Base-by-base conservation (phyloP, 2,113 vertebrate species). In the Sclerurus mexicanus region DNA sequence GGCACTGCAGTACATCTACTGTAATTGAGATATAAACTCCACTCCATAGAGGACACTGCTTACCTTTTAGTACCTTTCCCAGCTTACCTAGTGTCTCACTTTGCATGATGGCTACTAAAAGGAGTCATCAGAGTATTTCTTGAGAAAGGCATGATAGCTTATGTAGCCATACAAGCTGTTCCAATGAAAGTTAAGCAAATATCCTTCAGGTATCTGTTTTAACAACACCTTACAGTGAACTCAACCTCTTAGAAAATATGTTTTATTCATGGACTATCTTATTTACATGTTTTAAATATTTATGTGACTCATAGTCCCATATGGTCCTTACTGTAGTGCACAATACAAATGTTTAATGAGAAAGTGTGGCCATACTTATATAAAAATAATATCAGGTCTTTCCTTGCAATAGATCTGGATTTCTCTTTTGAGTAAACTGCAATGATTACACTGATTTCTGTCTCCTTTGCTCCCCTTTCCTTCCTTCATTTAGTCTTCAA, bases 231-330 rank as follows among this genome's bases (percentile, higher is more conserved):
- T 60, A 30, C 31, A 35, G 31, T 73, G 53, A 89, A 50, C 7
- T 5, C 68, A 89, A 3, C 19, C 39, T 59, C 66, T 82, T 87
- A 82, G 50, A 62, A 50, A 88, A 67, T 24, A 73, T 80, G 74
- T 92, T 97, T 97, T 89, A 92, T 96, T 97, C 11, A 90, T 85
- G 40, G 31, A 78, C 95, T 86, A 53, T 81, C 55, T 58, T 64
- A 75, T 55, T 86, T 93, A 53, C 8, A 16, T 39, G 8, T 75
- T 77, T 92, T 63, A 94, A 96, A 89, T 92, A 93, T 94, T 95
- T 83, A 94, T 89, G 33, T 23, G 31, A 81, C 53, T 92, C 44
- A n/a, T 42, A 78, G 64, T 46, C 35, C 40, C 46, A 39, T 3
- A 6, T 68, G 23, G 27, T 83, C 37, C 13, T 74, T 82, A 33